Evolutionary conservation across 2,113 vertebrate species (phyloP), one percentile per base, ranked within the genome.

Genomic region (Xyrauchen texanus): DNA sequence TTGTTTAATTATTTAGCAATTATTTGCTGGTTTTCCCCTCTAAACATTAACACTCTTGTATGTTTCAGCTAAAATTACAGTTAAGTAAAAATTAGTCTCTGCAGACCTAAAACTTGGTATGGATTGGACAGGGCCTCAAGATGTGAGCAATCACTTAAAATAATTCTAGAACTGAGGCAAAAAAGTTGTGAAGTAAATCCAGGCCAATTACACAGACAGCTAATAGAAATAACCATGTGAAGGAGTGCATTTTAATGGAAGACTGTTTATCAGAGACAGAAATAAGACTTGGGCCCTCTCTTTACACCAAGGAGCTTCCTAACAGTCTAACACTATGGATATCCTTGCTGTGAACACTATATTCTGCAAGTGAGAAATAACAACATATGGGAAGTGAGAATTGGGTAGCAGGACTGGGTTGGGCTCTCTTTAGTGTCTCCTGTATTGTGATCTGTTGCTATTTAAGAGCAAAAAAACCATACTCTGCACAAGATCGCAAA

Each of bases 121-220:
- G 65, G 4, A 4, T 62, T 55, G 46, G 61, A 44, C 15, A 57
- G 16, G 13, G 34, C 60, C 72, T 76, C 3, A 12, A 10, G 16
- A 62, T 60, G 55, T 61, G 58, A 52, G 45, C 45, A 16, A 65
- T 71, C 57, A 66, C 81, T 65, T 70, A 79, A 75, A 82, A 81
- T 79, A 42, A 79, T 47, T 49, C 21, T 42, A 9, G 15, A 9
- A 55, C 5, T 45, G 55, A 44, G 8, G 51, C 45, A 69, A 78
- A 67, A 68, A 58, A 49, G 21, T 49, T 8, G 46, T 16, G 15
- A 67, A 13, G 53, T 44, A 55, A 66, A 81, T 73, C 4, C n/a
- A 63, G 66, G 63, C 53, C 57, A 57, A n/a, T 51, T 52, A 65
- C 6, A 65, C 65, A 16, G 15, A 52, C 21, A 44, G 53, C 42